Percentiles rank a stretch among this genome's conserved stretches.
Conservation (phyloP, 1,140 invertebrate species). For the Glossosoma conforme region DNA sequence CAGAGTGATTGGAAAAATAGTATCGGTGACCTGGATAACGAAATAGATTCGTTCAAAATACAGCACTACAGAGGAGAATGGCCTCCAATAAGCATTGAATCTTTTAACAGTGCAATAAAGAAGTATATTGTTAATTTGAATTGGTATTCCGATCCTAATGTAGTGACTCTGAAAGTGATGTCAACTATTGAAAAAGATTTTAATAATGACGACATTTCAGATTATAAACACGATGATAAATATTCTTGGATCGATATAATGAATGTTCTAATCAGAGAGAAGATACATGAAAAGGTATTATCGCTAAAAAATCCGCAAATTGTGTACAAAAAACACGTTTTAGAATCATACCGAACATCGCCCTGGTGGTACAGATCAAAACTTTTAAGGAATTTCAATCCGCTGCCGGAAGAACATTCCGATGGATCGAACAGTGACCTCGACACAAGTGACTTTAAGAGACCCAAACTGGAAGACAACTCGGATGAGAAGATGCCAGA, state of each 20-base stretch:
- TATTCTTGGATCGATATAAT: constrained; percentile 43
- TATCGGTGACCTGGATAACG: constrained; percentile 35
- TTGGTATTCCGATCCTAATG: constrained; percentile 43
- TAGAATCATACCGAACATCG: constrained; percentile 39
- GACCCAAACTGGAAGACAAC: constrained; percentile 9
- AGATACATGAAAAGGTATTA: constrained; percentile 41
- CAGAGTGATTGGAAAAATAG: constrained; percentile 41
- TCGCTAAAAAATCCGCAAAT: constrained; percentile 36
- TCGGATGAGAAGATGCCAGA: constrained; percentile 17
- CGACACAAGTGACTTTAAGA: constrained; percentile 15
- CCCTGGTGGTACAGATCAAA: constrained; percentile 42
- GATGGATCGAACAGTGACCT: constrained; percentile 37
- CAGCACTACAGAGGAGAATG: constrained; percentile 34
- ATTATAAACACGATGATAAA: constrained; percentile 35
- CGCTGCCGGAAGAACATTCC: constrained; percentile 36
- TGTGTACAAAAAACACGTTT: constrained; percentile 39
- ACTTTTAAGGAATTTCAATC: constrained; percentile 35
- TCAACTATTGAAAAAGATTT: constrained; percentile 39
- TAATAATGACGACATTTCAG: constrained; percentile 34
- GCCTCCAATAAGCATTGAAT: constrained; percentile 32
- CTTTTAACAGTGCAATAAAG: constrained; percentile 40
- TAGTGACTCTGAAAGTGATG: constrained; percentile 43
- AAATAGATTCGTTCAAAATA: constrained; percentile 42
- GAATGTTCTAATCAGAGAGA: constrained; percentile 47
- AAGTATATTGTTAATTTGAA: constrained; percentile 43